These are phyloP conservation scores for Cerastis leucographa DNA, from an alignment of 2,888 invertebrate genomes.

Conservation along the genomic window DNA sequence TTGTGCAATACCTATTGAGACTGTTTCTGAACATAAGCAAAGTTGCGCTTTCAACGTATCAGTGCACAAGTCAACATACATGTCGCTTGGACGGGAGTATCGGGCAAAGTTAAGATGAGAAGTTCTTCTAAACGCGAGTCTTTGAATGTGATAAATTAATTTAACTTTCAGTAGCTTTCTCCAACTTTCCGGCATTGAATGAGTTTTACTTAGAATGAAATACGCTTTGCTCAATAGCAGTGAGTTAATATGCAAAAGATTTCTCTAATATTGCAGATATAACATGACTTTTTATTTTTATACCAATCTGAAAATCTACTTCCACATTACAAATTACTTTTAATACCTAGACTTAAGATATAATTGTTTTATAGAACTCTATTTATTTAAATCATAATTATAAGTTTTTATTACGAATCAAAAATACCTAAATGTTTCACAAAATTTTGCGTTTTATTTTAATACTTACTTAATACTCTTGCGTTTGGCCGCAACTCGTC, in stretches of 20 bases:
- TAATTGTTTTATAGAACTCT: constrained; percentile 17
- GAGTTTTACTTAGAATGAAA: constrained; percentile 32
- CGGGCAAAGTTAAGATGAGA: constrained; percentile 16
- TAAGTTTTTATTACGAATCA: constrained; percentile 29
- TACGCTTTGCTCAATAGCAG: constrained; percentile 26
- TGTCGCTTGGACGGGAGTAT: background rate
- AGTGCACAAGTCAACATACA: background rate
- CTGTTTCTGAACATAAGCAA: background rate
- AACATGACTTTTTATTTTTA: background rate
- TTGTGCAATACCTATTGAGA: background rate
- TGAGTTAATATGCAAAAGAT: constrained; percentile 13
- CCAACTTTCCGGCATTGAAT: constrained; percentile 3
- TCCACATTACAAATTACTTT: background rate
- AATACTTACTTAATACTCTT: no score
- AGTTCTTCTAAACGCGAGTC: constrained; percentile 18
- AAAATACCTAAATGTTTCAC: constrained; percentile 6
- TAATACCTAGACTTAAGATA: constrained; percentile 23
- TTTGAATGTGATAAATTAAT: constrained; percentile 41
- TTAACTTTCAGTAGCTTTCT: constrained; percentile 28
- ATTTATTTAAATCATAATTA: constrained; percentile 25
- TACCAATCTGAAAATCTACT: background rate
- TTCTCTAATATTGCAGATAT: background rate
- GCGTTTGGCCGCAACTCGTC: no score
- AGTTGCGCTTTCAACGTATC: background rate
- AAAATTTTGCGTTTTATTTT: background rate